phyloP scores from a whole-genome alignment of 1,140 invertebrate species.

The Pseudomyrmex pallidus region DNA sequence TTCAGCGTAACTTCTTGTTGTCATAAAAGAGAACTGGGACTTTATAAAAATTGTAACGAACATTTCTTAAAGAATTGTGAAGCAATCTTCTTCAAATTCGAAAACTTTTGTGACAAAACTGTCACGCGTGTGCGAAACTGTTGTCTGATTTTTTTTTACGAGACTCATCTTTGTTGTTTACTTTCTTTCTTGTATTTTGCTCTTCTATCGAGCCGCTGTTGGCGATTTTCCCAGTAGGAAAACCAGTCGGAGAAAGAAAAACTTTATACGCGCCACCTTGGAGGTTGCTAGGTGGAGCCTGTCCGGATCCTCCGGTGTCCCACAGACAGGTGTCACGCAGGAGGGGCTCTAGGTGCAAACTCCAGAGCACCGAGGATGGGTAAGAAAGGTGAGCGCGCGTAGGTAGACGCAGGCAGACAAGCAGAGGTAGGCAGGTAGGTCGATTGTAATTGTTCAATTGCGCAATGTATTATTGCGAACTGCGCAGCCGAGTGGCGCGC shows the following conservation, averaged over 20 bases:
- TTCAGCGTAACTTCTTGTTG: neutral
- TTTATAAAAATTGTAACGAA: neutral
- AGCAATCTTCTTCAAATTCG: neutral
- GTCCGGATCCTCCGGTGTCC: conserved; percentile 1
- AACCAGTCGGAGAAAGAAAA: conserved; percentile 40
- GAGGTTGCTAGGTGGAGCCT: conserved; percentile 7
- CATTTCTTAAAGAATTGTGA: too few relatives aligned
- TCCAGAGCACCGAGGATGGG: conserved; percentile 33
- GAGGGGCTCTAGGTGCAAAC: conserved; percentile 43
- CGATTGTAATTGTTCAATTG: conserved; percentile 78
- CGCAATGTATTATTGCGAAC: conserved; percentile 74
- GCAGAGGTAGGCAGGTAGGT: conserved; percentile 72
- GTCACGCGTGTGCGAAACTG: neutral
- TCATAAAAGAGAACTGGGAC: neutral
- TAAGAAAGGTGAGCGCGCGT: conserved; percentile 61
- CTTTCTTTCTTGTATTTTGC: neutral
- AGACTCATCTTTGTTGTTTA: neutral
- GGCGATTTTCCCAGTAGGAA: neutral
- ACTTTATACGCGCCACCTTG: neutral
- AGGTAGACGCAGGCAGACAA: conserved; percentile 66
- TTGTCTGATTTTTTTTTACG: neutral
- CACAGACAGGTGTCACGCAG: conserved; percentile 40
- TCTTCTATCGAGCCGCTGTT: neutral
- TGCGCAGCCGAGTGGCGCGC: conserved; percentile 68
- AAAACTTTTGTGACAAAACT: neutral